Percentiles rank a stretch among this genome's conserved stretches.
Evolutionary conservation across 2,113 vertebrate species (phyloP).

Genomic region (Neodontobutis hainanensis): DNA sequence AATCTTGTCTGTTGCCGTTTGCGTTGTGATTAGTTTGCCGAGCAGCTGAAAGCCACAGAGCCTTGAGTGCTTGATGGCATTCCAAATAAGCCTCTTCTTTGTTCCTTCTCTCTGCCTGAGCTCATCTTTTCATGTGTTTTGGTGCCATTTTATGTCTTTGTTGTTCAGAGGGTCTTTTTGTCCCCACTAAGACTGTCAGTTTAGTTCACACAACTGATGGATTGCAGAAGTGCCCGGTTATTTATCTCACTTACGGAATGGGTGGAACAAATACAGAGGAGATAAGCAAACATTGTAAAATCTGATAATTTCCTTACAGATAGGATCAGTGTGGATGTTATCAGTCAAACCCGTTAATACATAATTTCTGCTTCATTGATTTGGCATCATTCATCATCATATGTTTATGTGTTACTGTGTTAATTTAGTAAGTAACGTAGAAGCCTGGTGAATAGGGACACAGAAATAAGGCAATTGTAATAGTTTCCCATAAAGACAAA

Average conservation of each 20-base stretch:
- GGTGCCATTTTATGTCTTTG: constrained; percentile 24
- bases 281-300: constrained; percentile 31
- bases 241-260: constrained; percentile 30
- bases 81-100: constrained; percentile 41
- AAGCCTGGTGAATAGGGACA: no score
- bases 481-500: no score
- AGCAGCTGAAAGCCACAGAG: constrained; percentile 31
- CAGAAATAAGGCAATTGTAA: no score
- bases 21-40: constrained; percentile 41
- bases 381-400: constrained; percentile 19
- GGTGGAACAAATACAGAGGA: background rate
- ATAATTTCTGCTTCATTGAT: background rate
- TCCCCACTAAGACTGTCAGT: constrained; percentile 24
- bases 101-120: constrained; percentile 13
- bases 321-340: constrained; percentile 23
- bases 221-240: constrained; percentile 34
- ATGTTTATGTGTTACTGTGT: background rate
- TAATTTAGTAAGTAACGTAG: background rate
- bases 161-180: constrained; percentile 22
- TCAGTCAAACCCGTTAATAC: constrained; percentile 19
- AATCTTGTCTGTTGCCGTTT: constrained; percentile 42
- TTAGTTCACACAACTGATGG: constrained; percentile 32
- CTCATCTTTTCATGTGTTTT: constrained; percentile 32
- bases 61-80: constrained; percentile 48
- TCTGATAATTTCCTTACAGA: constrained; percentile 21